Evolutionary conservation across 2,797 vertebrate species (phyloP).

Genomic region (Diplodus sargus): DNA sequence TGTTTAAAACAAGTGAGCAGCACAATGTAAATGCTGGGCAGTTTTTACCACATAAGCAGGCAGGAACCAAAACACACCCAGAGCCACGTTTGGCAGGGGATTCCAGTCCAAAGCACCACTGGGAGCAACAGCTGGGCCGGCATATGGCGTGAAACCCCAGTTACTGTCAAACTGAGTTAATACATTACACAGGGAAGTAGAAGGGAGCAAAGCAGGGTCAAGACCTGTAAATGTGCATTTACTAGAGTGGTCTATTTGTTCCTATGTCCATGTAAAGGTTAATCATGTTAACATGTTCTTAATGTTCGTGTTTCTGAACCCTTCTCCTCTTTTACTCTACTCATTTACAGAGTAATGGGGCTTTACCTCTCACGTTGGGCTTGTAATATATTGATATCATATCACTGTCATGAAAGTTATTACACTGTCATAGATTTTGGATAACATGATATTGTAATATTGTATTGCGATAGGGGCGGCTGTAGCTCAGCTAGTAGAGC

Average conservation of each 20-base stretch:
- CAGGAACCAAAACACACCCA: constrained; percentile 60
- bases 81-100: constrained; percentile 52
- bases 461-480: too few relatives aligned
- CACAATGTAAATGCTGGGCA: constrained; percentile 47
- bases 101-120: constrained; percentile 54
- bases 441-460: too few relatives aligned
- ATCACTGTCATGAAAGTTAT: too few relatives aligned
- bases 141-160: constrained; percentile 69
- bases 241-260: constrained; percentile 20
- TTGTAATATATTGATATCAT: too few relatives aligned
- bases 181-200: constrained; percentile 6
- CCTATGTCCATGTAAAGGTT: not conserved
- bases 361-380: not conserved
- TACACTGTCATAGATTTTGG: too few relatives aligned
- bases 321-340: not conserved
- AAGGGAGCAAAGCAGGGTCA: not conserved
- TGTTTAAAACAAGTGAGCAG: constrained; percentile 46
- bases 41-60: constrained; percentile 38
- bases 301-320: constrained; percentile 9
- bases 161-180: constrained; percentile 50
- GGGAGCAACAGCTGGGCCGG: constrained; percentile 73
- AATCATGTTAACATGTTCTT: not conserved
- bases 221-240: constrained; percentile 4
- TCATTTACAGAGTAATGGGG: not conserved
- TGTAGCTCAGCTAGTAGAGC: too few relatives aligned